phyloP scores from a whole-genome alignment of 2,797 vertebrate species.

The Peromyscus melanophrys region DNA sequence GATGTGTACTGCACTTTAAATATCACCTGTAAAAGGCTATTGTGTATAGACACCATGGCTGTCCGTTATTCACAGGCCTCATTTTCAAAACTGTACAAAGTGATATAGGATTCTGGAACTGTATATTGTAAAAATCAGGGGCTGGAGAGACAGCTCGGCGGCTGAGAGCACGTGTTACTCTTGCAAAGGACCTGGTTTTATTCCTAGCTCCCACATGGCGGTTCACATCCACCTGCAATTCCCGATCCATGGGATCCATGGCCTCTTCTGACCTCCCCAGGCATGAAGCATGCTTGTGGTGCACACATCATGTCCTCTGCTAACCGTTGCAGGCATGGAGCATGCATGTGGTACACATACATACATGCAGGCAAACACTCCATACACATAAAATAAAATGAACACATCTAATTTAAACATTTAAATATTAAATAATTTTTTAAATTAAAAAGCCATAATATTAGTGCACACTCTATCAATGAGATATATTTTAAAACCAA shows the following conservation, averaged over 20 bases:
- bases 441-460: not conserved
- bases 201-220: not conserved
- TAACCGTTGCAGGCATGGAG: too few species aligned
- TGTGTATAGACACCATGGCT: not conserved
- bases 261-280: not conserved
- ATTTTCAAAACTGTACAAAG: slow-evolving; percentile 62
- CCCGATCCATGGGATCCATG: not conserved
- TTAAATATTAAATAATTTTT: not conserved
- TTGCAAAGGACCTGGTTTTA: not conserved
- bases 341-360: not conserved
- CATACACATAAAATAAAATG: not conserved
- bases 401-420: not conserved
- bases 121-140: slow-evolving; percentile 40
- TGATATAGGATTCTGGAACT: slow-evolving; percentile 25
- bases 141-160: not conserved
- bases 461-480: slow-evolving; percentile 12
- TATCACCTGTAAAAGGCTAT: slow-evolving; percentile 53
- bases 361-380: not conserved
- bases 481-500: slow-evolving; percentile 64
- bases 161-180: not conserved
- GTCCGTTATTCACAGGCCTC: slow-evolving; percentile 16
- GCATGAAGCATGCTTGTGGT: not conserved
- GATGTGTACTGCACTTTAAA: not conserved
- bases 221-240: not conserved
- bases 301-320: not conserved